Base-by-base conservation (phyloP, 2,113 vertebrate species). In the Hiodon alosoides region DNA sequence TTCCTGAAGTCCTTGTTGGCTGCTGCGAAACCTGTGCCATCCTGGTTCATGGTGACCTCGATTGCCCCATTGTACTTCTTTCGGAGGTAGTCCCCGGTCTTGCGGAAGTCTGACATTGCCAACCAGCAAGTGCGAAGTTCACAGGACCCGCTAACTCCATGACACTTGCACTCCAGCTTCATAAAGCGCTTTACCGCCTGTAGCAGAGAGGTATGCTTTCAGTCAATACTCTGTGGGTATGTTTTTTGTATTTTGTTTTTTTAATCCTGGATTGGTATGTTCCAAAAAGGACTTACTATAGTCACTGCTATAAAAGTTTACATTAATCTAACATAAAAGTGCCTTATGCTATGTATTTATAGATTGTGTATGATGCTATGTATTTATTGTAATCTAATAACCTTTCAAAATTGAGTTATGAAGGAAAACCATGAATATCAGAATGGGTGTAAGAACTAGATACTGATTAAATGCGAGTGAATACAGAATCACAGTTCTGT, bases 141-240 rank as follows among this genome's bases (percentile, higher is more conserved):
- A 80, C 97, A 99, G 80, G 97, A 98, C 79, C 97, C 97, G 0
- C 97, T 99, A 76, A 99, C 95, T 4, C 97, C 97, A 0, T 99
- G 97, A 86, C 97, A 99, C 87, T 99, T 99, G 86, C 97, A 99
- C 86, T 99, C 95, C 85, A 94, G 93, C 90, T 98, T 98, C 93
- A 99, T 93, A 87, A 99, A 98, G 67, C 95, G 93, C 84, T 98
- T 95, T 84, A 99, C 97, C 64, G 97, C 97, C 97, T 99, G 78
- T 6, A 83, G 82, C 80, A 66, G 80, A 82, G 68, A 77, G 58
- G 79, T 81, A 54, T n/a, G 2, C 7, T 69, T 14, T 54, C 17
- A 52, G 3, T 17, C n/a, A 69, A 31, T 31, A 31, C 31, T 31
- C 31, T 31, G 0, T 31, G 80, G 81, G 86, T 86, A 88, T 85